These are phyloP conservation scores for Notamacropus eugenii DNA, from an alignment of 2,797 vertebrate genomes.

Conservation along the genomic window DNA sequence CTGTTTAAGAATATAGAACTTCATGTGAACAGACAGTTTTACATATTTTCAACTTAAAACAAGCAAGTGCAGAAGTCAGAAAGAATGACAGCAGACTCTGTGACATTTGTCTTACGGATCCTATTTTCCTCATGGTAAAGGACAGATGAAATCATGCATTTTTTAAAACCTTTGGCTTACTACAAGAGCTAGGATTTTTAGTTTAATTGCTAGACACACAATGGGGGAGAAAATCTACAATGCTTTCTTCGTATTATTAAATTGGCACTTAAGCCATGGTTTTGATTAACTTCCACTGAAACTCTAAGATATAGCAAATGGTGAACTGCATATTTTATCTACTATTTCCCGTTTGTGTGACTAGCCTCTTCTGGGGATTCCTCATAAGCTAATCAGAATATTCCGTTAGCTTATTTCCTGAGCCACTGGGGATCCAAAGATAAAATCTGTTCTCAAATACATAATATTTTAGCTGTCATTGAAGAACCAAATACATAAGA, in stretches of 20 bases:
- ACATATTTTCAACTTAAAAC: not conserved
- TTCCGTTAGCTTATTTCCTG: not conserved
- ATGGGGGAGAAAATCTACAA: not conserved
- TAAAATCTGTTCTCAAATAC: not conserved
- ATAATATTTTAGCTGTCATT: not conserved
- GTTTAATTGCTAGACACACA: not conserved
- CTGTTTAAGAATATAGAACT: not conserved
- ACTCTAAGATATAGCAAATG: not conserved
- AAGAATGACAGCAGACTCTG: not conserved
- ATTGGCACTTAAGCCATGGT: not conserved
- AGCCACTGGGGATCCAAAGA: not conserved
- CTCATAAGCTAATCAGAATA: not conserved
- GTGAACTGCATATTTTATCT: not conserved
- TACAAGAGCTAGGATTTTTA: not conserved
- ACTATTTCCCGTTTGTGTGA: not conserved
- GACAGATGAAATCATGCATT: not conserved
- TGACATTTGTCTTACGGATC: not conserved
- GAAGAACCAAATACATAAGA: not conserved
- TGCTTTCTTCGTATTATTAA: not conserved
- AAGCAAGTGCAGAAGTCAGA: not conserved
- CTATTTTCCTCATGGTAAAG: not conserved
- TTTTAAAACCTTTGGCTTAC: not conserved
- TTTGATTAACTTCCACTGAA: not conserved
- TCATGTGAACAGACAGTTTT: not conserved
- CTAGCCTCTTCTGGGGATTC: not conserved